Evolutionary conservation across 2,888 invertebrate species (phyloP).

Genomic region (Drosophila limbata): DNA sequence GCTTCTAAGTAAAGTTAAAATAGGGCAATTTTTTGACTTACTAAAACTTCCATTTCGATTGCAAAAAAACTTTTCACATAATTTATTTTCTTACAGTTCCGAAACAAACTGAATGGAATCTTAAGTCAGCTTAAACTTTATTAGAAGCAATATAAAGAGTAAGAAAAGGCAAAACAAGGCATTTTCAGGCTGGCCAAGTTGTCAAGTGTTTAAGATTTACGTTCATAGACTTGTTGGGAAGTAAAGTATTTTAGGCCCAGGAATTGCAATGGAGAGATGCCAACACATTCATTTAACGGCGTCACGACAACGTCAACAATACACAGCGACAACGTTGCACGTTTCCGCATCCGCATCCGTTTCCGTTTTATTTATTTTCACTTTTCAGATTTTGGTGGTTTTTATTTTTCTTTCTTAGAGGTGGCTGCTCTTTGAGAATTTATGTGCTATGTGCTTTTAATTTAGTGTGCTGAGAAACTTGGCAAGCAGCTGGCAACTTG

Average conservation of each 20-base stretch:
- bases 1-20: too few species aligned
- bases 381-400: constrained; percentile 4
- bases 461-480: constrained; percentile 33
- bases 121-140: not conserved
- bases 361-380: constrained; percentile 29
- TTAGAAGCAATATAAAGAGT: not conserved
- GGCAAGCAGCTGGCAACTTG: constrained; percentile 8
- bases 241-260: constrained; percentile 11
- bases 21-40: too few species aligned
- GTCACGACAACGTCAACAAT: constrained; percentile 37
- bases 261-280: constrained; percentile 29
- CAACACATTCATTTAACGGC: constrained; percentile 42
- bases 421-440: constrained; percentile 30
- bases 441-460: constrained; percentile 52
- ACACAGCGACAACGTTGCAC: constrained; percentile 60
- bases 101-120: not conserved
- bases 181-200: constrained; percentile 24
- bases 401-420: not conserved
- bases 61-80: not conserved
- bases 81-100: not conserved
- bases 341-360: constrained; percentile 71
- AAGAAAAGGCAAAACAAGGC: not conserved
- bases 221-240: constrained; percentile 32
- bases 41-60: too few species aligned
- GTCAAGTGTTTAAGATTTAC: constrained; percentile 41